Evolutionary conservation across 2,888 invertebrate species (phyloP), one percentile per base, ranked within the genome.

Genomic region (Amiota minor): DNA sequence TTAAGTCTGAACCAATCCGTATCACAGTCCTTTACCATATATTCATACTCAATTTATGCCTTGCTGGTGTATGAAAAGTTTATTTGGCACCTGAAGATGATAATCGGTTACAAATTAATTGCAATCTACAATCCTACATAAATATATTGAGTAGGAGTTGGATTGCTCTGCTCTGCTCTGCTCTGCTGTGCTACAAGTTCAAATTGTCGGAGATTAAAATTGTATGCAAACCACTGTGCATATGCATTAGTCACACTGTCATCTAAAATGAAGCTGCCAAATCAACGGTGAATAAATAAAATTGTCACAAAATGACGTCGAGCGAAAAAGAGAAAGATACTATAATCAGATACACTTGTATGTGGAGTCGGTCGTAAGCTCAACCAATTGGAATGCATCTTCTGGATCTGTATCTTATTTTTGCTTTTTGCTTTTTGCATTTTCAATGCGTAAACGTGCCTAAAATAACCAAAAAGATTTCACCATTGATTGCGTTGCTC

Each of bases 41-140:
- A 23, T 59, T 73, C 70, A 50, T 64, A 70, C 35, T 35, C 74
- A 76, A 78, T 76, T 78, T 80, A 78, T 81, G 79, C 74, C 35
- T 35, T 35, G 35, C 35, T 75, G 73, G 79, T 78, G 86, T 81
- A 78, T 78, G 84, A 81, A 79, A 88, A 88, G 88, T 89, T 89
- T 89, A 89, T 88, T 89, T 89, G 88, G 88, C 88, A 89, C 84
- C 88, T 87, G 81, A 85, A 89, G 88, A 89, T 89, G 88, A 87
- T 89, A 88, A 89, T 89, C 88, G 87, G 83, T 87, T 87, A 89
- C 89, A 88, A 89, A 89, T 89, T 89, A 89, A 89, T 89, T 89
- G 88, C 88, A 88, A 77, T 84, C 86, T 86, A 83, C 86, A 68
- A 12, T 35, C 35, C 35, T 35, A 61, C 20, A 49, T 20, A 67